Base-by-base conservation (phyloP, 2,113 vertebrate species). In the Panthera uncia region DNA sequence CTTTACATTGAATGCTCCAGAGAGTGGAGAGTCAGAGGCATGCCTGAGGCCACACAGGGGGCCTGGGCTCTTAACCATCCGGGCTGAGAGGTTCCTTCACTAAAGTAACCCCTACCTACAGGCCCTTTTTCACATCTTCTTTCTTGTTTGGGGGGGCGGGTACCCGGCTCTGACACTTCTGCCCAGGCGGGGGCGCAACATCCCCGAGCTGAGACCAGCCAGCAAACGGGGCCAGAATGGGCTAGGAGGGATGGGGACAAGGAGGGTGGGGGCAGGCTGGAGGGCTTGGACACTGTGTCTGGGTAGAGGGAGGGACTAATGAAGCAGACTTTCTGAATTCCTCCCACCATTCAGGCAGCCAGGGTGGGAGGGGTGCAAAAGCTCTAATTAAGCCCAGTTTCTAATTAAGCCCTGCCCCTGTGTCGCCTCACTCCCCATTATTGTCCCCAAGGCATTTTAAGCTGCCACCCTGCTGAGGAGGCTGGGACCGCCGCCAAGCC, bases 361-460 rank as follows among this genome's bases (percentile, higher is more conserved):
- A 19, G 4, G 25, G 66, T 84, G 65, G 45, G 66, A 52, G 82
- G 92, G 73, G 38, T 33, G 73, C 16, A 11, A 79, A 96, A 91
- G 93, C 83, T 96, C 89, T 97, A 89, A 96, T 96, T 96, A 96
- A 96, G 89, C 82, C 95, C 76, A 65, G 63, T 96, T 97, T 96
- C 98, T 97, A 97, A 98, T 98, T 98, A 98, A 98, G 73, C 94
- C 66, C 73, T 96, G 92, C 41, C 78, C 91, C 73, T 88, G 52
- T 95, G 84, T 97, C 97, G 97, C 89, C 78, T 97, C 16, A 55
- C 69, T 97, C 94, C 96, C 95, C 78, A 95, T 98, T 98, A 98
- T 93, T 50, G 83, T 96, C 95, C 88, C 97, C 80, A 94, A 97
- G 93, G 95, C 94, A 97, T 97, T 98, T 97, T 96, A 98, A 98